Conservation (phyloP, 2,797 vertebrate genomes). For the Odontamblyopus rebecca region DNA sequence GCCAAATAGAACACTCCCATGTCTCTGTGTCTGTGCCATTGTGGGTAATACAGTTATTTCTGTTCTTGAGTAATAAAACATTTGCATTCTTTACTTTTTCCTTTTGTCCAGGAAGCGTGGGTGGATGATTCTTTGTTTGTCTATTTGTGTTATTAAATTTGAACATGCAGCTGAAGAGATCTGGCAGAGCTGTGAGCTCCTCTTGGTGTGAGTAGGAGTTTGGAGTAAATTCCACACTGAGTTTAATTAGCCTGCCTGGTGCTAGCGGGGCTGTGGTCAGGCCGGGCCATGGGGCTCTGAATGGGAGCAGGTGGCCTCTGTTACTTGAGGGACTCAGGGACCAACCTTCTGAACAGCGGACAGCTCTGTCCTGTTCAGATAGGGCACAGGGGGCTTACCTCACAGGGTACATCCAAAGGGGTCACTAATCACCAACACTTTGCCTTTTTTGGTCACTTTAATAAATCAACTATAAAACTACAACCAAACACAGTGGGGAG, state of each 20-base stretch:
- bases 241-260: conserved; percentile 71
- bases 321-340: conserved; percentile 47
- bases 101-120: conserved; percentile 43
- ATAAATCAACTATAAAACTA: conserved; percentile 34
- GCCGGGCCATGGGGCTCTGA: conserved; percentile 52
- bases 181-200: conserved; percentile 46
- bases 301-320: conserved; percentile 72
- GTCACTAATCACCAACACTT: conserved; percentile 38
- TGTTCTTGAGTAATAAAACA: conserved; percentile 51
- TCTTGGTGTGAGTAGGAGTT: conserved; percentile 64
- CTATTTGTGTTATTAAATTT: conserved; percentile 57
- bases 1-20: conserved; percentile 63
- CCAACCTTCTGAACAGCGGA: conserved; percentile 32
- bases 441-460: conserved; percentile 38
- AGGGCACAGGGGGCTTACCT: conserved; percentile 47
- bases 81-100: conserved; percentile 54
- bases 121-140: conserved; percentile 52
- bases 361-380: conserved; percentile 40
- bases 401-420: conserved; percentile 32
- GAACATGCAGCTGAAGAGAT: conserved; percentile 44
- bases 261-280: conserved; percentile 56
- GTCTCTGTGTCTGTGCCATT: conserved; percentile 25
- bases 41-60: conserved; percentile 48
- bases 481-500: conserved; percentile 35
- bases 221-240: conserved; percentile 64